Base-by-base conservation (phyloP, 2,888 invertebrate species). In the Pammene aurita region DNA sequence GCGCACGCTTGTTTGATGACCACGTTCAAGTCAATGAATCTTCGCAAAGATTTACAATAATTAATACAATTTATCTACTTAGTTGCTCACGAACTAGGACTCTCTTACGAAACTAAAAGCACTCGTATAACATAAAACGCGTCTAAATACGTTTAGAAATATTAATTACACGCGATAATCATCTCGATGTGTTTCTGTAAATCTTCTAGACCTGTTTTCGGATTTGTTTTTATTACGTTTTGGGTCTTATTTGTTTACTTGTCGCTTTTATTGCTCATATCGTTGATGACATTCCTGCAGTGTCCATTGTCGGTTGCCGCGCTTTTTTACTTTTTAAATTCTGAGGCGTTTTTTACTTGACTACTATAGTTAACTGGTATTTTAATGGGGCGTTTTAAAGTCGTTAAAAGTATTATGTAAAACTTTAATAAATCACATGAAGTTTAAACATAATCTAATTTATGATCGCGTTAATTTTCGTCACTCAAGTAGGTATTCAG, bases 161-260 rank as follows among this genome's bases (percentile, higher is more conserved):
- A 81, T 81, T 80, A 78, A 79, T 80, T 80, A 77, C 77, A 64
- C 64, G 41, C 61, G 80, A 80, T 81, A 77, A 76, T 76, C 70
- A 80, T 80, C 80, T 74, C 61, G 71, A 73, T 70, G 73, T 68
- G 73, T 71, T 75, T 77, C 73, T 67, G 75, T 77, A 78, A 76
- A 79, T 76, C 76, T 76, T 71, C 54, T 72, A 68, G 75, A 79
- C 78, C 76, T 75, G 78, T 77, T 73, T 74, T 74, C 71, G 73
- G 74, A 77, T 77, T 78, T 80, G 4, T 26, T 26, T 26, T 78
- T 77, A 76, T 77, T 74, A 42, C 70, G 52, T 72, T 72, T 71
- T 57, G 60, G 65, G 50, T 65, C 58, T 73, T 72, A 72, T 72
- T 73, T 72, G 72, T 72, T 72, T 70, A 64, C 60, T 67, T 66